A percentile compares a stretch with the other conserved stretches of the same genome.
These are phyloP conservation scores for Zoanthus solanderi DNA, from an alignment of 92 coral and sea anemone species.

Conservation along the genomic window DNA sequence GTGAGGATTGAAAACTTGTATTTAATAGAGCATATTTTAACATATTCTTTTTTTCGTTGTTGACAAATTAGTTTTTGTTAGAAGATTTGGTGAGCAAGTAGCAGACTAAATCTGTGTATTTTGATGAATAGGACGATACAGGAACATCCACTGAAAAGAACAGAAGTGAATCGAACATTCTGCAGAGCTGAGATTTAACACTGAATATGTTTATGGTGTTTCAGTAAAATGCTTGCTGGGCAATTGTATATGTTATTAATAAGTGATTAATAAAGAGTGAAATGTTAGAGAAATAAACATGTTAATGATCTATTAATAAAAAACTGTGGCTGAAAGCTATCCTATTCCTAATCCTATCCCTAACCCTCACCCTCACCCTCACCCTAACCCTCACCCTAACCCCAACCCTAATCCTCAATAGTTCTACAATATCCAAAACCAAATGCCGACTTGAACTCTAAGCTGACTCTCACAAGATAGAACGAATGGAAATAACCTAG, in stretches of 20 bases:
- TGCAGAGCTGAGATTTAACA: not conserved
- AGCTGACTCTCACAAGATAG: not conserved
- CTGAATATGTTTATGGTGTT: not conserved
- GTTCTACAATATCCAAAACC: not conserved
- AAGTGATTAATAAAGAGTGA: not conserved
- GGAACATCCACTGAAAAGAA: not conserved
- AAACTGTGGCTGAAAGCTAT: not conserved
- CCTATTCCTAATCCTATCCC: not conserved
- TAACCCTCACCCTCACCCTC: not conserved
- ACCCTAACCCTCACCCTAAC: not conserved
- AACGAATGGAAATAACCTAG: not conserved
- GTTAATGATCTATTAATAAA: not conserved
- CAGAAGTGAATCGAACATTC: not conserved
- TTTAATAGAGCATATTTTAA: not conserved
- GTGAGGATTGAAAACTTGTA: slow-evolving; percentile 1
- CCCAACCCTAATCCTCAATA: not conserved
- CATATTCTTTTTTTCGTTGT: not conserved
- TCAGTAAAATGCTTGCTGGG: not conserved
- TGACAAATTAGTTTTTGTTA: not conserved
- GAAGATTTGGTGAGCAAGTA: not conserved
- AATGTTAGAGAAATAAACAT: not conserved
- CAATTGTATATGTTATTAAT: not conserved
- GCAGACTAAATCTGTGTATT: not conserved
- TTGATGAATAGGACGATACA: not conserved
- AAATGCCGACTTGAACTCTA: not conserved